Percentiles rank a stretch among this genome's conserved stretches.
phyloP scores from a whole-genome alignment of 1,140 invertebrate species.

The Atopsyche davidsoni region DNA sequence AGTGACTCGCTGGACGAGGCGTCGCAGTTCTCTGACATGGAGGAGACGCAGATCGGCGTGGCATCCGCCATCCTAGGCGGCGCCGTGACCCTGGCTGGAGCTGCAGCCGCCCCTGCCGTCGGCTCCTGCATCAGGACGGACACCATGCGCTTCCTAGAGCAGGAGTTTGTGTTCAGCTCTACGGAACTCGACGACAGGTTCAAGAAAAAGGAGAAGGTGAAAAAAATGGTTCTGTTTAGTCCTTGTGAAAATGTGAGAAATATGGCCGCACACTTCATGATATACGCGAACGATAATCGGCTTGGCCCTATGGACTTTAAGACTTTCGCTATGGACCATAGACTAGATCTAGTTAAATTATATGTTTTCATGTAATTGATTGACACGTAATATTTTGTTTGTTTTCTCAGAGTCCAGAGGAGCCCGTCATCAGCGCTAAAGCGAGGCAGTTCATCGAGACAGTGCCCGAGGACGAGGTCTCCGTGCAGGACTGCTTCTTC shows the following conservation, averaged over 20 bases:
- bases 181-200: slow-evolving; percentile 18
- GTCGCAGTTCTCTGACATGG: slow-evolving; percentile 49
- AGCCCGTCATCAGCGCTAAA: slow-evolving; percentile 46
- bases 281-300: not conserved
- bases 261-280: not conserved
- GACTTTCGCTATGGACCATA: no score
- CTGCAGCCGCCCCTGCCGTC: not conserved
- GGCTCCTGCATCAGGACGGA: slow-evolving; percentile 11
- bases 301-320: not conserved
- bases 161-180: slow-evolving; percentile 22
- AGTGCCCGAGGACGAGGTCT: slow-evolving; percentile 45
- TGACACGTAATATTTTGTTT: not conserved
- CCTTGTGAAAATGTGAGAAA: not conserved
- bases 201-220: slow-evolving; percentile 14
- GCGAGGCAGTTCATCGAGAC: slow-evolving; percentile 49
- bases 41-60: slow-evolving; percentile 41
- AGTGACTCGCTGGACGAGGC: slow-evolving; percentile 48
- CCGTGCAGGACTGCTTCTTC: slow-evolving; percentile 49
- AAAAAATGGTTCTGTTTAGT: not conserved
- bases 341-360: no score
- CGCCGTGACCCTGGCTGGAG: not conserved
- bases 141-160: slow-evolving; percentile 24
- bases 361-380: no score
- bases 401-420: slow-evolving; percentile 11
- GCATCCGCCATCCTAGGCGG: not conserved